Percentiles rank a stretch among this genome's conserved stretches.
Conservation (phyloP, 2,113 vertebrate species). For the Eudyptes chrysolophus region DNA sequence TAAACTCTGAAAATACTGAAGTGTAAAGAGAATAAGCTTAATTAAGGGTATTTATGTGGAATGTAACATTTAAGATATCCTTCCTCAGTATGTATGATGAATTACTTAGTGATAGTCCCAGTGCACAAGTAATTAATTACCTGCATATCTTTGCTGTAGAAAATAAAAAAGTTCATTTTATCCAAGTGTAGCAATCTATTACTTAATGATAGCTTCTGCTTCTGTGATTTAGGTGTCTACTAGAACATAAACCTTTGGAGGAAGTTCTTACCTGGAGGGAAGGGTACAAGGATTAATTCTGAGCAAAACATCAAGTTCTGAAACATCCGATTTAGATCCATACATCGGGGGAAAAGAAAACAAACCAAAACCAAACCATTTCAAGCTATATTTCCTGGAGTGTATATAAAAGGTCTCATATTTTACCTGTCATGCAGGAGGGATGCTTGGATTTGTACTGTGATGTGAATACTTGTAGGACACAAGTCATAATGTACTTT, state of each 20-base stretch:
- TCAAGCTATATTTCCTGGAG: background rate
- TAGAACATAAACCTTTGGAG: background rate
- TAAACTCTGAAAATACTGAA: background rate
- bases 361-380: background rate
- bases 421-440: background rate
- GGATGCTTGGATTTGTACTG: background rate
- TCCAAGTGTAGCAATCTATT: background rate
- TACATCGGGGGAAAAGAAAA: background rate
- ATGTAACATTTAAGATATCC: background rate
- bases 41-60: background rate
- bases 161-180: constrained; percentile 9
- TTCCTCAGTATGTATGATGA: background rate
- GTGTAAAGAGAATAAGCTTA: background rate
- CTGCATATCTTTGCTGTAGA: background rate
- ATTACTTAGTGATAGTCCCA: background rate
- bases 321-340: background rate
- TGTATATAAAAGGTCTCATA: background rate
- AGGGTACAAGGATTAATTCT: background rate
- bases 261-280: background rate
- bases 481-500: background rate
- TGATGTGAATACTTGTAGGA: background rate
- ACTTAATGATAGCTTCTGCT: background rate
- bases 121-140: constrained; percentile 18
- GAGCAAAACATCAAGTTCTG: background rate
- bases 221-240: background rate